Percentiles rank a stretch among this genome's conserved stretches.
Evolutionary conservation across 92 coral and sea anemone species (phyloP).

Genomic region (Palythoa caribaeorum): DNA sequence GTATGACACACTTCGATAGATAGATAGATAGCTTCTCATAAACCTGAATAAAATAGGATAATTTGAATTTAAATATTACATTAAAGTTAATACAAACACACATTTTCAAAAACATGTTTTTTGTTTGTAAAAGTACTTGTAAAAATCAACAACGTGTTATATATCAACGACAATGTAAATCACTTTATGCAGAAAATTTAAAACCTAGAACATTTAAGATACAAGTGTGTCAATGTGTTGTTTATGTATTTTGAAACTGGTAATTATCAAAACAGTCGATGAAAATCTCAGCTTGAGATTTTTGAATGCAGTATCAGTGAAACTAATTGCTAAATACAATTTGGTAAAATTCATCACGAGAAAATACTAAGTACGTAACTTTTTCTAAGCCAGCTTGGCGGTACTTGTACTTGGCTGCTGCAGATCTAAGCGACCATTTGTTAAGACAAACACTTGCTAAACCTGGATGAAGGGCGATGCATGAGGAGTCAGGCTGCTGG

Average conservation of each 20-base stretch:
- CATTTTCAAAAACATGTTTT: background rate
- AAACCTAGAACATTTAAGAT: background rate
- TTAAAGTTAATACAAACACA: too few species aligned
- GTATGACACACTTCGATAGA: conserved; percentile 36
- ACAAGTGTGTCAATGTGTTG: background rate
- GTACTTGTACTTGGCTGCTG: conserved; percentile 44
- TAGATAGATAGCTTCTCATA: conserved; percentile 31
- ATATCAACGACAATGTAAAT: background rate
- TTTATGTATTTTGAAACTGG: too few species aligned
- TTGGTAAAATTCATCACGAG: background rate
- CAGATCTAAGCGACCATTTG: conserved; percentile 28
- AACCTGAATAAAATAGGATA: conserved; percentile 38
- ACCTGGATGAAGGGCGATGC: conserved; percentile 28
- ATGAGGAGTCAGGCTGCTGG: background rate
- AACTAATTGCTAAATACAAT: background rate
- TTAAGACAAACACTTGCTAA: background rate
- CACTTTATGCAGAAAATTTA: background rate
- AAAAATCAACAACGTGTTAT: background rate
- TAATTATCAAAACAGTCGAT: background rate
- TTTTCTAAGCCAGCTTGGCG: conserved; percentile 41
- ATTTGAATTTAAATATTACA: too few species aligned
- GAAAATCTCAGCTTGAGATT: background rate
- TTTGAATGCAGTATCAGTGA: background rate
- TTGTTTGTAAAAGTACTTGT: too few species aligned
- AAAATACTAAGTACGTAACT: conserved; percentile 1